Base-by-base conservation (phyloP, 2,888 invertebrate species). In the Mythimna vitellina region DNA sequence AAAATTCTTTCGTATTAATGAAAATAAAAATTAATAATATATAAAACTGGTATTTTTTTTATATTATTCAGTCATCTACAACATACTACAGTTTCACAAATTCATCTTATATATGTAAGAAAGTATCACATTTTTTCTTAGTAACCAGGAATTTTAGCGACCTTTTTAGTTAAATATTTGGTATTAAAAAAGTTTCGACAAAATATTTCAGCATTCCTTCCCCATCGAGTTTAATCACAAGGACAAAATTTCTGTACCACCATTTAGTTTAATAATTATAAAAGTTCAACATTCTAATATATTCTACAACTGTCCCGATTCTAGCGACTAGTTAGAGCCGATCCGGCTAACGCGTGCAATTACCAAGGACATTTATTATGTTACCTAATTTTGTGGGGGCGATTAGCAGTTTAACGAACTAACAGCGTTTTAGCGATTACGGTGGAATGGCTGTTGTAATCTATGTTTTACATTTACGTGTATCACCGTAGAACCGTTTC, bases 341-440 rank as follows among this genome's bases (percentile, higher is more conserved):
- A 85, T 87, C 76, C 73, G 64, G 77, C 80, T 77, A 85, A 85
- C 83, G 81, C 76, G 69, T 70, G 73, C 85, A 83, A 86, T 86
- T 87, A 85, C 78, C n/a, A 78, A 71, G 68, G 76, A 85, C 85
- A 87, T 89, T 87, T 85, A 88, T 88, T 85, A 89, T 83, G 86
- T 82, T 84, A 88, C 86, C 85, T 89, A 88, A 91, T 90, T 89
- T 81, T 80, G 83, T 78, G 76, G 75, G 73, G 73, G 76, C 88
- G 86, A 89, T 89, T 90, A 88, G 86, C 83, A 88, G 87, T 87
- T 86, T 86, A 88, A 87, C 86, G 83, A 87, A 89, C 88, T 85
- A 84, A 81, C 81, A 86, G 79, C 83, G 82, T 87, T 89, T 89
- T 82, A 82, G 82, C 82, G 83, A 87, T 88, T 90, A 89, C 84